Evolutionary conservation across 2,797 vertebrate species (phyloP), one percentile per base, ranked within the genome.

Genomic region (Cryptoprocta ferox): DNA sequence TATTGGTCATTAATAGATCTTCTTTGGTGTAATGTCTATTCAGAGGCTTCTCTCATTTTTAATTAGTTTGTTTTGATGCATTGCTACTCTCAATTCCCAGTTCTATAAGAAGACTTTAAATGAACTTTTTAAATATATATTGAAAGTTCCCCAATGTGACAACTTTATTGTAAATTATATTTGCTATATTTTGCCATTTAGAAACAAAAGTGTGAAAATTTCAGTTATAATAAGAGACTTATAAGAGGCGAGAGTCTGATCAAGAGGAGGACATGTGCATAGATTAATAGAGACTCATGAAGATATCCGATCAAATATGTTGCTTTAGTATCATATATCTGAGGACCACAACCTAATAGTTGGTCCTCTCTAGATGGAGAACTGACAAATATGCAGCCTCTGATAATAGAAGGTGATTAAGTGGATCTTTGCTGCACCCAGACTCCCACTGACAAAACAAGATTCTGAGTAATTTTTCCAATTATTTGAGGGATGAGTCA

Each of bases 101-200:
- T 76, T 91, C 50, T 75, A 21, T 78, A 82, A 91, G 63, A 88
- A 76, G 5, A 6, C 50, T 90, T 81, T 63, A 82, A 91, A 53
- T 78, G 21, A 89, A 48, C 10, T 19, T 50, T 71, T 70, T 32
- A 48, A 48, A 13, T 78, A 32, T 85, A 35, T 83, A 65, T 15
- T 88, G 30, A 37, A 86, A 78, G 5, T 92, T 88, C 18, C 63
- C 50, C 15, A 26, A 88, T 78, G n/a, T 88, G 59, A 70, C 14
- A 13, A 56, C 63, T 87, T 87, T 50, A n/a, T 91, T 42, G 0
- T 63, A 86, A 87, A 50, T 68, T 53, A 81, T 66, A 42, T 91
- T 75, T 94, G 10, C 26, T 82, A 11, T 28, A 82, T 91, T 61
- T 91, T 91, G 2, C n/a, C 45, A 30, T 78, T 96, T 91, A 83